Percentiles rank a stretch among this genome's conserved stretches.
These are phyloP conservation scores for Phymanthus crucifer DNA, from an alignment of 92 coral and sea anemone genomes.

Conservation along the genomic window DNA sequence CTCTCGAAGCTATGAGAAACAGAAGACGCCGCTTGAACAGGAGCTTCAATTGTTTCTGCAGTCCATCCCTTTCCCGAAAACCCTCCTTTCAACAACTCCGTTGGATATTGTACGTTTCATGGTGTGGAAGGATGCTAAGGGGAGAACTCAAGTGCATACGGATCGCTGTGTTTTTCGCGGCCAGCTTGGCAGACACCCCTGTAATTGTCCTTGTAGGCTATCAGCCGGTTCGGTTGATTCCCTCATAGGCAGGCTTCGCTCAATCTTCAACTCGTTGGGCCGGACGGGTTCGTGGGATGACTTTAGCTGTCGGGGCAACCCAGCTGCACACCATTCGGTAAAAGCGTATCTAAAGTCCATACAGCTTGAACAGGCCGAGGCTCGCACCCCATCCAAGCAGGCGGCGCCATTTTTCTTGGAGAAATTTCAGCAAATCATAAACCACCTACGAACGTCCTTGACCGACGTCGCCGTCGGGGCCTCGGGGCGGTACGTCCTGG, in stretches of 20 bases:
- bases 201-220: slow-evolving; percentile 51
- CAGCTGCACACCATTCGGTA: slow-evolving; percentile 8
- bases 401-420: not conserved
- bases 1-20: slow-evolving; percentile 24
- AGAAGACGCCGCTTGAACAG: slow-evolving; percentile 32
- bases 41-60: slow-evolving; percentile 29
- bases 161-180: slow-evolving; percentile 38
- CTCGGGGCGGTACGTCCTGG: not conserved
- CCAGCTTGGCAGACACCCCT: slow-evolving; percentile 14
- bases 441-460: not conserved
- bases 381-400: slow-evolving; percentile 18
- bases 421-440: not conserved
- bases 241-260: slow-evolving; percentile 36
- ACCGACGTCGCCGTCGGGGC: not conserved
- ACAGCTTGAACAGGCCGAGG: slow-evolving; percentile 23
- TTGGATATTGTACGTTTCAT: slow-evolving; percentile 35
- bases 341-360: slow-evolving; percentile 29
- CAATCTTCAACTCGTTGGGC: slow-evolving; percentile 32
- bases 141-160: slow-evolving; percentile 41
- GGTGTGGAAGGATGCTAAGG: slow-evolving; percentile 47
- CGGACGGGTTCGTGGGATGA: slow-evolving; percentile 49
- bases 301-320: slow-evolving; percentile 45
- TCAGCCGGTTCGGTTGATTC: slow-evolving; percentile 59
- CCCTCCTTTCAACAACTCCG: slow-evolving; percentile 23
- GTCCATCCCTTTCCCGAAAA: slow-evolving; percentile 21